These are phyloP conservation scores for Pollimyrus isidori DNA, from an alignment of 2,113 vertebrate genomes.

Conservation along the genomic window DNA sequence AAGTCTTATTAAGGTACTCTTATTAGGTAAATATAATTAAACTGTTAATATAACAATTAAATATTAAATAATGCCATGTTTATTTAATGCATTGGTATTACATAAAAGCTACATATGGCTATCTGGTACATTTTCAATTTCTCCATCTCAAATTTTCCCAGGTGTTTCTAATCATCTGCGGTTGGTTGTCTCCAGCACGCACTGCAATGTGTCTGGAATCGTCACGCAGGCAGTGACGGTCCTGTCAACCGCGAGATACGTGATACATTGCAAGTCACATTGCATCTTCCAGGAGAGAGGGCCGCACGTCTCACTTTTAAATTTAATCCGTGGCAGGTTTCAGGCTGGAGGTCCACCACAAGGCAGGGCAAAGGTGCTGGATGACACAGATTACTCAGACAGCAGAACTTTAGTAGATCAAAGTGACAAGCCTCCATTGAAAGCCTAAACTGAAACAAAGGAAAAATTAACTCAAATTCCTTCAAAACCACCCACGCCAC, in stretches of 20 bases:
- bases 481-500: not conserved
- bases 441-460: not conserved
- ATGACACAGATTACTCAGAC: not conserved
- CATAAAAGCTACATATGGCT: not conserved
- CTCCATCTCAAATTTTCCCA: not conserved
- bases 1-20: not conserved
- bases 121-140: not conserved
- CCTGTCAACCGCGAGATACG: not conserved
- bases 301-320: not conserved
- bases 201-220: not conserved
- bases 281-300: not conserved
- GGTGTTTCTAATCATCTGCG: not conserved
- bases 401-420: not conserved
- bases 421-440: not conserved
- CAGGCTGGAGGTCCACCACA: not conserved
- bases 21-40: not conserved
- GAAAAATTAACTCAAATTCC: not conserved
- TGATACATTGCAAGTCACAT: constrained; percentile 1
- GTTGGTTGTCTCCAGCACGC: not conserved
- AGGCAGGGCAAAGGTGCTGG: constrained; percentile 1
- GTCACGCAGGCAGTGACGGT: not conserved
- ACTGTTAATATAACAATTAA: not conserved
- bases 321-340: not conserved
- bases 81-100: not conserved
- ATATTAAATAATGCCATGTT: not conserved